Evolutionary conservation across 2,113 vertebrate genomes (phyloP).

Genomic region (Mastomys coucha): DNA sequence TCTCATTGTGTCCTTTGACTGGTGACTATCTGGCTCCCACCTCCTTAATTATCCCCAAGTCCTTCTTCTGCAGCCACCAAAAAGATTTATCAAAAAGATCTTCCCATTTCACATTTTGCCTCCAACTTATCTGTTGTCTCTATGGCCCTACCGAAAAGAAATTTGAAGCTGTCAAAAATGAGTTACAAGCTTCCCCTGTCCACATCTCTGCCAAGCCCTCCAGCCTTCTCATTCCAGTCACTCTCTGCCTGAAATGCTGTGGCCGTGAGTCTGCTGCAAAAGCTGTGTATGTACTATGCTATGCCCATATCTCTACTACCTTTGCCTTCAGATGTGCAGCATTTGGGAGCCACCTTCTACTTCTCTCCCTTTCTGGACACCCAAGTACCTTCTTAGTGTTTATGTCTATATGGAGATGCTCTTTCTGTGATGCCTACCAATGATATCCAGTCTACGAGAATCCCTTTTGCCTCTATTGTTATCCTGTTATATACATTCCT

Average conservation of each 20-base stretch:
- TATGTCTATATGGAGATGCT: neutral
- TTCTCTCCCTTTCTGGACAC: neutral
- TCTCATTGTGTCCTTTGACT: neutral
- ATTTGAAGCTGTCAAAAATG: neutral
- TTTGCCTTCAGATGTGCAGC: neutral
- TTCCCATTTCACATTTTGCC: neutral
- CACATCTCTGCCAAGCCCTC: neutral
- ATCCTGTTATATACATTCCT: neutral
- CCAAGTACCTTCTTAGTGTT: neutral
- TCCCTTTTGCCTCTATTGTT: neutral
- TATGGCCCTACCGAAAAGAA: neutral
- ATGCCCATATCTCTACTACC: neutral
- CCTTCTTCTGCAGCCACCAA: neutral
- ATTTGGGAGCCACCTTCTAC: neutral
- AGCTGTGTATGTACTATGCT: fast-evolving
- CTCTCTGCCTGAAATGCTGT: neutral
- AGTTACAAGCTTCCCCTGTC: neutral
- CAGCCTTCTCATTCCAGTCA: neutral
- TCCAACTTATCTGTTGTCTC: neutral
- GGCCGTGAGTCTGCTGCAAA: neutral
- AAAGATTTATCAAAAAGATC: neutral
- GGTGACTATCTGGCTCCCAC: neutral
- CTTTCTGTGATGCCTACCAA: neutral
- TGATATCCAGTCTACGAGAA: neutral
- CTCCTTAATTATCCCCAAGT: neutral